Evolutionary conservation across 2,888 invertebrate species (phyloP), one percentile per base, ranked within the genome.

Genomic region (Theodoxus fluviatilis): DNA sequence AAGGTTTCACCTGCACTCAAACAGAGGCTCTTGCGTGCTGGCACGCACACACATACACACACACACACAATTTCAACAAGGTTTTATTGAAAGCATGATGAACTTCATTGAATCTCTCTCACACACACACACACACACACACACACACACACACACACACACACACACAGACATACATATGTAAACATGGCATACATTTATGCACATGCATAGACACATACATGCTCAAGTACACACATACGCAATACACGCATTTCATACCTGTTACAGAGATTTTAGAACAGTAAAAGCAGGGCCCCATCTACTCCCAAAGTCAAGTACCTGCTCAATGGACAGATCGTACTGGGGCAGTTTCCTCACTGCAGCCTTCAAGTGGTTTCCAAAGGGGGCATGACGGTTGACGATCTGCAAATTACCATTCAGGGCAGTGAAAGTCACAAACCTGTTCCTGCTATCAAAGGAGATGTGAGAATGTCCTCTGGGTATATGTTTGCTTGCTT

Each of bases 321-420:
- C 85, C 81, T 88, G 88, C 66, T 87, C 84, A 35, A 87, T 80
- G n/a, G 80, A 76, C 2, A 88, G 76, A 63, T 86, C 84, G 84
- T 92, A 93, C 78, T 90, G 89, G 0, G 93, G 93, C 3, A 93
- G 87, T 28, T 90, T 86, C 59, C 87, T 85, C 18, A 92, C 90
- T 85, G 91, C 90, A 73, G 92, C 91, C 55, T 90, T 89, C 2
- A 94, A 82, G 57, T 90, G 86, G 81, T 92, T 92, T 3, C 94
- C 94, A 76, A 92, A 91, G 59, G 93, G 93, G 18, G 93, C 91
- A 55, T 91, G 90, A 83, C 92, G 90, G 84, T 92, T 92, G 80
- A 92, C 90, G 81, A 93, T 92, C 92, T 93, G 69, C 25, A 73
- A 61, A 40, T 59, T 38, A 63, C 57, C 18, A 49, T 49, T 49